Evolutionary conservation across 2,888 invertebrate species (phyloP).

Genomic region (Heliconius charithonia): DNA sequence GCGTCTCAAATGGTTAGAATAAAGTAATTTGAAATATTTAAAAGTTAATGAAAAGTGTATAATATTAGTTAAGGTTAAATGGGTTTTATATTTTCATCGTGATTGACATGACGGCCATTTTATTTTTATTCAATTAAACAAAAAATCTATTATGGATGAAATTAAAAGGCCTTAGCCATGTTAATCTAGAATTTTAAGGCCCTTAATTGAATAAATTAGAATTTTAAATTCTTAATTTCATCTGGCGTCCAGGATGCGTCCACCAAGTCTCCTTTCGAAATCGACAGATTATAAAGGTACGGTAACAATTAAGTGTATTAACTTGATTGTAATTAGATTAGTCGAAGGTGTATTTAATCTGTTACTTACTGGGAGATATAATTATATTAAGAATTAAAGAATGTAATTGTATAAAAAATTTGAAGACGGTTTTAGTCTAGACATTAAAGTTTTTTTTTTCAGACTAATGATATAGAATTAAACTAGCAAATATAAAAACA

Average conservation of each 20-base stretch:
- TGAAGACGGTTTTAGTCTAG: neutral
- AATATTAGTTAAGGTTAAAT: neutral
- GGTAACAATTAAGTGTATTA: constrained; percentile 10
- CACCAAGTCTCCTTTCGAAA: constrained; percentile 4
- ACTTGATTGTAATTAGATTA: constrained; percentile 11
- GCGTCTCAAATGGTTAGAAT: neutral
- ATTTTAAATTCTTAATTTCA: constrained; percentile 18
- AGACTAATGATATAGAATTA: too few relatives aligned
- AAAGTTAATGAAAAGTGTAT: neutral
- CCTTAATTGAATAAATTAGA: constrained; percentile 7
- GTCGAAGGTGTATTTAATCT: constrained; percentile 1
- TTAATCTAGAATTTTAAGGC: constrained; percentile 5
- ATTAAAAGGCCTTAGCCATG: neutral
- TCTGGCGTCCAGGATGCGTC: neutral
- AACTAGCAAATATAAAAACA: too few relatives aligned
- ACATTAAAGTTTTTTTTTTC: too few relatives aligned
- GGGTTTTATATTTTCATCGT: too few relatives aligned
- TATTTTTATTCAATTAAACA: too few relatives aligned
- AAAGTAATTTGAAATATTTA: neutral
- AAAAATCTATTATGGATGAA: neutral
- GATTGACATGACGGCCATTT: too few relatives aligned
- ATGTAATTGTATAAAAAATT: too few relatives aligned
- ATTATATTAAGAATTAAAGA: neutral
- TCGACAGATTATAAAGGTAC: constrained; percentile 15
- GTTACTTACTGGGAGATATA: neutral